Percentiles rank a stretch among this genome's conserved stretches.
These are phyloP conservation scores for Listronotus oregonensis DNA, from an alignment of 1,140 invertebrate species.

Conservation along the genomic window DNA sequence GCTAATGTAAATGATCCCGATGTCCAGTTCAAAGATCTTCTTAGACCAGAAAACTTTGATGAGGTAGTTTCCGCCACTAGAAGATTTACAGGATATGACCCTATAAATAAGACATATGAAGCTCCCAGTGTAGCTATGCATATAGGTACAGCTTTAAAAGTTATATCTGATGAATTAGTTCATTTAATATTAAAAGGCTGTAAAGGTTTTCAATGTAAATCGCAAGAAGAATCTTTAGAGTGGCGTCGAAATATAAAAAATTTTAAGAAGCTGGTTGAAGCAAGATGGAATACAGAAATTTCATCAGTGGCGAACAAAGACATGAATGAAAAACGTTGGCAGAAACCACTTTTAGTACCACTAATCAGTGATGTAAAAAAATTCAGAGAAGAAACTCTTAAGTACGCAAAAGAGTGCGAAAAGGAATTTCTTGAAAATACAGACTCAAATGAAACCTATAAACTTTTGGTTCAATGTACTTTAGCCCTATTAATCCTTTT, in stretches of 20 bases:
- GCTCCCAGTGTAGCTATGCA: conserved; percentile 37
- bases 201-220: conserved; percentile 34
- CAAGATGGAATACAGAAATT: conserved; percentile 39
- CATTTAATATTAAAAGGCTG: conserved; percentile 37
- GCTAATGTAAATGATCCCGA: conserved; percentile 25
- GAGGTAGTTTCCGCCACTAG: too few relatives aligned
- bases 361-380: conserved; percentile 31
- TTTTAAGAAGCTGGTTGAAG: conserved; percentile 32
- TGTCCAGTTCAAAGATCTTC: conserved; percentile 27
- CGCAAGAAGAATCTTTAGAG: conserved; percentile 15
- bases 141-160: conserved; percentile 33
- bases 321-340: conserved; percentile 32
- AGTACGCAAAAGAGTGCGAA: conserved; percentile 22
- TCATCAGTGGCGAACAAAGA: conserved; percentile 36
- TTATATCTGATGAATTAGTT: conserved; percentile 28
- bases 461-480: conserved; percentile 20
- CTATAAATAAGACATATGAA: conserved; percentile 32
- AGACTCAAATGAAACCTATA: conserved; percentile 17
- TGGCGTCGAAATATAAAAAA: conserved; percentile 35
- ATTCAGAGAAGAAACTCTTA: conserved; percentile 26
- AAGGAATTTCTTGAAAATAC: conserved; percentile 20
- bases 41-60: conserved; percentile 30
- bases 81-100: conserved; percentile 35
- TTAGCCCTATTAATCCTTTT: conserved; percentile 33
- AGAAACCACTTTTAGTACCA: conserved; percentile 34